These are phyloP conservation scores for Labia minor DNA, from an alignment of 2,888 invertebrate species.

Conservation along the genomic window DNA sequence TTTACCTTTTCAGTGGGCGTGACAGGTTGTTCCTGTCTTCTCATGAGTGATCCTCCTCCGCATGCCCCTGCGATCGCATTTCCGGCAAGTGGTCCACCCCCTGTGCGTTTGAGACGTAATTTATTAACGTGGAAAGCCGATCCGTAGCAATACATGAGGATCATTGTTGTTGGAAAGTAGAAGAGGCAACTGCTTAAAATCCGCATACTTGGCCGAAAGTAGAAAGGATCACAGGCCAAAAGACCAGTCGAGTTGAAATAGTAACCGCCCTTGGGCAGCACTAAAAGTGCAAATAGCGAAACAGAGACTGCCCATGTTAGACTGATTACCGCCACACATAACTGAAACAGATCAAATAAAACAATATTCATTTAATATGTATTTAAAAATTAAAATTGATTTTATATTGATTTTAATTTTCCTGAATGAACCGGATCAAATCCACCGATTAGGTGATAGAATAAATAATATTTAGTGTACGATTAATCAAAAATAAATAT, in stretches of 20 bases:
- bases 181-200: constrained; percentile 77
- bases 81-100: background rate
- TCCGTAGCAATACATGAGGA: constrained; percentile 83
- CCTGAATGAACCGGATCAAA: no score
- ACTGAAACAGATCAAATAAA: constrained; percentile 46
- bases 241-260: constrained; percentile 79
- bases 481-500: no score
- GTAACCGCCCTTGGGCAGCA: constrained; percentile 73
- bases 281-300: constrained; percentile 69
- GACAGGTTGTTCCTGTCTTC: background rate
- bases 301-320: constrained; percentile 76
- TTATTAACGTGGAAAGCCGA: constrained; percentile 83
- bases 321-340: constrained; percentile 74
- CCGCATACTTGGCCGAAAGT: constrained; percentile 60
- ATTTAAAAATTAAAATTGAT: background rate
- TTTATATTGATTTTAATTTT: background rate
- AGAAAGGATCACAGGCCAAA: constrained; percentile 80
- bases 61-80: constrained; percentile 8
- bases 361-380: constrained; percentile 18
- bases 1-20: constrained; percentile 17
- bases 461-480: no score
- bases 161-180: constrained; percentile 85
- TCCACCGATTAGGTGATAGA: background rate
- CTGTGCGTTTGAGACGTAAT: constrained; percentile 48
- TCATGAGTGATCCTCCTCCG: constrained; percentile 13